These are phyloP conservation scores for Eidolon helvum DNA, from an alignment of 2,113 vertebrate species.

Conservation along the genomic window DNA sequence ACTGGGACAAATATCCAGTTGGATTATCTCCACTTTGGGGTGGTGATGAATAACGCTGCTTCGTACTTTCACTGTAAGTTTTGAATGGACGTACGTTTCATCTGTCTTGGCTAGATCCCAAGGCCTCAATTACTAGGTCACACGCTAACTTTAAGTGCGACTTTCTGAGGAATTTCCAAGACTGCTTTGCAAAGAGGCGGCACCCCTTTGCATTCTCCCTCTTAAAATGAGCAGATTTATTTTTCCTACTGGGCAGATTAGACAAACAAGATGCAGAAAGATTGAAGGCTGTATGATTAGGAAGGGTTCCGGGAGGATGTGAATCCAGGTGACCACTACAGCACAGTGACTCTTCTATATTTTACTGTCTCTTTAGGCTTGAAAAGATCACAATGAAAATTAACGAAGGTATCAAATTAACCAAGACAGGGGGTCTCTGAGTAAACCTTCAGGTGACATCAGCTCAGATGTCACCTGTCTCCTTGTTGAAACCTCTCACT, in stretches of 20 bases:
- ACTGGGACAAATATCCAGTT: neutral
- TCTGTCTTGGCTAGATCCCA: neutral
- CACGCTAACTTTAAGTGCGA: neutral
- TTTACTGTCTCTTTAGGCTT: neutral
- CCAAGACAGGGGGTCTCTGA: neutral
- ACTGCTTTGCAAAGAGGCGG: neutral
- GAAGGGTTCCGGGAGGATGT: no score
- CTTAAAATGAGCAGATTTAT: neutral
- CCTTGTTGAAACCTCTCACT: neutral
- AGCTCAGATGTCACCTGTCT: neutral
- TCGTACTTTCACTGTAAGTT: accelerated
- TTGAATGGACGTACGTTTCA: accelerated
- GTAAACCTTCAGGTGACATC: no score
- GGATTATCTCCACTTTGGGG: neutral
- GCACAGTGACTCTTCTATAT: accelerated
- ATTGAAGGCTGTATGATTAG: neutral
- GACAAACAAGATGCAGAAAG: neutral
- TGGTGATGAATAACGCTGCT: neutral
- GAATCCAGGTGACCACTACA: accelerated
- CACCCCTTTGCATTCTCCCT: neutral
- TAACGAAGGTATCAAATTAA: neutral
- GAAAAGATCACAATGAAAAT: neutral
- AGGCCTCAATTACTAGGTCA: neutral
- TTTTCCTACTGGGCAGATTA: neutral
- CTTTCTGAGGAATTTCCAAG: neutral